Evolutionary conservation across 2,113 vertebrate genomes (phyloP).

Genomic region (Anoplopoma fimbria): DNA sequence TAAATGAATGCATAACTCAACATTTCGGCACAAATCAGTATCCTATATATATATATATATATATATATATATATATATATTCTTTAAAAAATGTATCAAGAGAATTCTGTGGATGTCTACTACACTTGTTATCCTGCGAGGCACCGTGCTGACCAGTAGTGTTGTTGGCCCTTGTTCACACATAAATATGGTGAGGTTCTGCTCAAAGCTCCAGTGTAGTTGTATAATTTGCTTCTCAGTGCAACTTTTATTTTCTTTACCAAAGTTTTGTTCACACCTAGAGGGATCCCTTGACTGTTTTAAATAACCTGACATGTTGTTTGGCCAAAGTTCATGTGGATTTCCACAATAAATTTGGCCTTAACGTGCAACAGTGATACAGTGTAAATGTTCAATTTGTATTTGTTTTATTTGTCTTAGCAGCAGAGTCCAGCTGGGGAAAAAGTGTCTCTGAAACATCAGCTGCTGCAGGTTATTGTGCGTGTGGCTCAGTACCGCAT

Average conservation of each 20-base stretch:
- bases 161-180: constrained; percentile 34
- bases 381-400: constrained; percentile 12
- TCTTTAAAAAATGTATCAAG: too few species aligned
- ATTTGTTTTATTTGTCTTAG: constrained; percentile 60
- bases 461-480: constrained; percentile 91
- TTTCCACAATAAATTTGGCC: background rate
- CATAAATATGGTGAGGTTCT: constrained; percentile 21
- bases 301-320: background rate
- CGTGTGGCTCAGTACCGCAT: constrained; percentile 93
- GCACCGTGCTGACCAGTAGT: constrained; percentile 38
- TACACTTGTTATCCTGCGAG: background rate
- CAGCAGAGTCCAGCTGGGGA: constrained; percentile 84
- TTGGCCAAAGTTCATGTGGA: background rate
- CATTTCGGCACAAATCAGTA: too few species aligned
- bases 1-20: too few species aligned
- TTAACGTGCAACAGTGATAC: background rate
- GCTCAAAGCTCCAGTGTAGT: constrained; percentile 21
- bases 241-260: constrained; percentile 2
- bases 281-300: background rate
- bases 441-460: constrained; percentile 86
- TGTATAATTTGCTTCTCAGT: constrained; percentile 7
- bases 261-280: background rate
- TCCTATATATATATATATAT: too few species aligned
- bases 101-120: too few species aligned
- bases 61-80: too few species aligned